Conservation (phyloP, 2,113 vertebrate genomes). For the Petrocephalus microphthalmus region DNA sequence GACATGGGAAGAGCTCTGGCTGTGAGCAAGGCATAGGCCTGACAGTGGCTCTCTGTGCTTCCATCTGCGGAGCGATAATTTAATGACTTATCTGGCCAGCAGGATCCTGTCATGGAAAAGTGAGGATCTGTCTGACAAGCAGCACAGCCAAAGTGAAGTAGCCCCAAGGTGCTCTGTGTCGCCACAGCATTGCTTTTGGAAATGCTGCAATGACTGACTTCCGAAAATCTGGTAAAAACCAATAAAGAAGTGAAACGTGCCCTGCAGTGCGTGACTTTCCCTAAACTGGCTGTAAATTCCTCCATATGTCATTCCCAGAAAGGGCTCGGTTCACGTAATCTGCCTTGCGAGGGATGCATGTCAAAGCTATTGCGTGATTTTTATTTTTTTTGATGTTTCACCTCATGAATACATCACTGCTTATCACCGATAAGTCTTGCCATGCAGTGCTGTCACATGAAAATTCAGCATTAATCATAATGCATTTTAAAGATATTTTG, state of each 20-base stretch:
- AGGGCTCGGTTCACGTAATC: background rate
- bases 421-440: background rate
- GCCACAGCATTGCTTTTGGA: background rate
- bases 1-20: background rate
- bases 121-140: background rate
- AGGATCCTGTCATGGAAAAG: background rate
- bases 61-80: background rate
- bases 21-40: background rate
- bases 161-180: background rate
- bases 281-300: conserved; percentile 14
- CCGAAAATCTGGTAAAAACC: background rate
- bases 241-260: conserved; percentile 16
- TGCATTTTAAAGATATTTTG: background rate
- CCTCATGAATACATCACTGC: background rate
- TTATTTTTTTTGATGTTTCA: background rate
- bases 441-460: background rate
- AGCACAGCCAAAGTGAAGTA: background rate
- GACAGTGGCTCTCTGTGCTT: background rate
- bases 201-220: conserved; percentile 10
- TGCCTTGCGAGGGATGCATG: conserved; percentile 7
- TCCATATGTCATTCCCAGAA: conserved; percentile 12
- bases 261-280: background rate
- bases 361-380: background rate
- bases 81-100: background rate
- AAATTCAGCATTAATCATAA: background rate